Evolutionary conservation across 2,113 vertebrate genomes (phyloP), one percentile per base, ranked within the genome.

Genomic region (Xenopus borealis): DNA sequence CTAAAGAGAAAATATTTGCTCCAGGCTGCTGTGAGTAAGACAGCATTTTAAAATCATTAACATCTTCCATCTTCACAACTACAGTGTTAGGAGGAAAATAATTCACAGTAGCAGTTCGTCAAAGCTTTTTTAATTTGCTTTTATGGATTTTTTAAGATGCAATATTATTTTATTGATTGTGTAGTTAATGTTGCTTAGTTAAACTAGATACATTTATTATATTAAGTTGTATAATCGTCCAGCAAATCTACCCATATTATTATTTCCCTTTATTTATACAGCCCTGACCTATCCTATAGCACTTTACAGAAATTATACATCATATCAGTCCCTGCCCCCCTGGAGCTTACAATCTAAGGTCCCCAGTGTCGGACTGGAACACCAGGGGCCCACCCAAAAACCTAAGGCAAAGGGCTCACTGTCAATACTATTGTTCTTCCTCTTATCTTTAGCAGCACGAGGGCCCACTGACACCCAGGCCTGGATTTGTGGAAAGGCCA

Each of bases 101-200:
- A 75, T 17, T 33, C 72, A 61, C 47, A 23, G 46, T 55, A 62
- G 65, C 44, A 33, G 44, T 68, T 75, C 67, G n/a, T 40, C 53
- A 50, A 66, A 74, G 53, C 66, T 58, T 75, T 57, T 47, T 47
- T 45, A 67, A 47, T 50, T 47, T 67, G 45, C 19, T n/a, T 19
- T 9, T 19, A 50, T 67, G 33, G 65, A 66, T 58, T 62, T 75
- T 66, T 74, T 12, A 19, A 66, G 10, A 55, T 66, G 33, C 33
- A 40, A 9, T 6, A 40, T 7, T 17, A 12, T 67, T 27, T 52
- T 44, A 75, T 75, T 68, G 72, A 67, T 75, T 46, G 40, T 7
- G 55, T 27, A 59, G 55, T 61, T 75, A 75, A 68, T 75, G 72
- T 59, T 75, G 72, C 72, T 61, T 75, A 18, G 64, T 23, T 75